A percentile compares a stretch with the other conserved stretches of the same genome.
phyloP scores from a whole-genome alignment of 35 echinoderm and acorn worm species.

The Eucidaris tribuloides region DNA sequence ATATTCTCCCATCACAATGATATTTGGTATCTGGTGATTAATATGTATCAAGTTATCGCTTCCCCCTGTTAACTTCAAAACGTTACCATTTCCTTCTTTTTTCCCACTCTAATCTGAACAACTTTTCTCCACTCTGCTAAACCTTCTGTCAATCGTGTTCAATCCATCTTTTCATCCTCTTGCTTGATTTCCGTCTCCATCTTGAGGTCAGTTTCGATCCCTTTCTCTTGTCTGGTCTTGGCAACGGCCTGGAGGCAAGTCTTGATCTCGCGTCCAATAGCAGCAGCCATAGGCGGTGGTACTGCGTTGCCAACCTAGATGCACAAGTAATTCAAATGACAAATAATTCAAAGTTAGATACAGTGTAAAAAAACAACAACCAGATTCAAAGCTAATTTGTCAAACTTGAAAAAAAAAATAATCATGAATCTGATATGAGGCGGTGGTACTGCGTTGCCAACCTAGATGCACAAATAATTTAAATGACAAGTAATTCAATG shows the following conservation, averaged over 20 bases:
- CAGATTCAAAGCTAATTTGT: neutral
- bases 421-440: neutral
- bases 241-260: constrained; percentile 61
- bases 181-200: neutral
- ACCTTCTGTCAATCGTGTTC: too few species aligned
- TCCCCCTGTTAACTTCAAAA: too few species aligned
- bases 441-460: neutral
- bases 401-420: neutral
- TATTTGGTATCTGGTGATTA: too few species aligned
- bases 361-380: neutral
- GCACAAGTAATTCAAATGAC: neutral
- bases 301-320: constrained; percentile 91
- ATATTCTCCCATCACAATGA: too few species aligned
- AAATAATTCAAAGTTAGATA: neutral
- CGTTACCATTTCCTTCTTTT: too few species aligned
- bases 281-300: constrained; percentile 84
- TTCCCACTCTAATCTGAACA: too few species aligned
- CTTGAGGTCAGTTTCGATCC: neutral
- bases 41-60: too few species aligned
- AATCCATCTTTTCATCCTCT: too few species aligned
- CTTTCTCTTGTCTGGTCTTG: constrained; percentile 23
- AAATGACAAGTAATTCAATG: too few species aligned
- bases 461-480: neutral
- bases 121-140: too few species aligned
- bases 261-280: constrained; percentile 89